Percentiles rank a stretch among this genome's conserved stretches.
Conservation (phyloP, 2,888 invertebrate species). For the Dendrolimus houi region DNA sequence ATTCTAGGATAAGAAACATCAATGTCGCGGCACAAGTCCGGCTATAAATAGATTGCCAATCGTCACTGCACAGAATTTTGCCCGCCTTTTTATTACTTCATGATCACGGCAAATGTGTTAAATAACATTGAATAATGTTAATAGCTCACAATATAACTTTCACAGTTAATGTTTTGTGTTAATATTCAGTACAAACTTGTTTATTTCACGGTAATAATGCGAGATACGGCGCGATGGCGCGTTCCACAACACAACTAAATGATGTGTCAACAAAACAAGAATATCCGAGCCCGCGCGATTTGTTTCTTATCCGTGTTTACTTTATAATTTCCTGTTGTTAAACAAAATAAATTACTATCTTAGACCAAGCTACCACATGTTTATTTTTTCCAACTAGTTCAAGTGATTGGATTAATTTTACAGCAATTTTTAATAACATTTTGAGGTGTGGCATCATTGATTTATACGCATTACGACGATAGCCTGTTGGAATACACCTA, state of each 20-base stretch:
- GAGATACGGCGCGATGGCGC: constrained; percentile 54
- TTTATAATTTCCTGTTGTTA: background rate
- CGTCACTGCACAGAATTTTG: constrained; percentile 60
- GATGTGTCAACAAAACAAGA: constrained; percentile 54
- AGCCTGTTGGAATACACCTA: background rate
- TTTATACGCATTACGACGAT: background rate
- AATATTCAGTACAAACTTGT: constrained; percentile 13
- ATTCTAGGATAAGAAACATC: constrained; percentile 29
- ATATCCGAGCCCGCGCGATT: constrained; percentile 24
- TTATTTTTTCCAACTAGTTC: background rate
- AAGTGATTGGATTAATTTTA: background rate
- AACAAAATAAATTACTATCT: background rate
- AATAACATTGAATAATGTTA: constrained; percentile 23
- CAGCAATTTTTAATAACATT: no score
- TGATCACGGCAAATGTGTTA: constrained; percentile 29
- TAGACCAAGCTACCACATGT: background rate
- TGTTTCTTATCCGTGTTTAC: constrained; percentile 21
- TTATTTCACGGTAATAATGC: constrained; percentile 35
- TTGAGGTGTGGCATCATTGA: constrained; percentile 2
- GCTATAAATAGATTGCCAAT: constrained; percentile 64
- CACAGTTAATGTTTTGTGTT: constrained; percentile 1
- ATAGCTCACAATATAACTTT: constrained; percentile 25
- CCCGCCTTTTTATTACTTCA: constrained; percentile 58
- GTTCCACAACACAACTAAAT: constrained; percentile 53
- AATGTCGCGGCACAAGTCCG: constrained; percentile 43